Base-by-base conservation (phyloP, 2,797 vertebrate species). In the Diglossa cyanea region DNA sequence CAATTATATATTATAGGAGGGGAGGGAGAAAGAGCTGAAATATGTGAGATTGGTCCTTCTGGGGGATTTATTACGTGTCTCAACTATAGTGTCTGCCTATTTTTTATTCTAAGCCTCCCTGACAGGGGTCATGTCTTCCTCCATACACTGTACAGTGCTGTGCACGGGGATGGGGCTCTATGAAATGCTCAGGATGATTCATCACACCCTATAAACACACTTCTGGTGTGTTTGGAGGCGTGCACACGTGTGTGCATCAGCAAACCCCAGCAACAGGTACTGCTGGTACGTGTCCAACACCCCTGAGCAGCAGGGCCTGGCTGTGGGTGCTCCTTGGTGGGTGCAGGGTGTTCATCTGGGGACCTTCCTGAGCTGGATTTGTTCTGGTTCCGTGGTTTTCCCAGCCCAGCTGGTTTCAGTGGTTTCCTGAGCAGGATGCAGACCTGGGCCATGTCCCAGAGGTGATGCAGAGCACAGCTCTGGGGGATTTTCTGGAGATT, bases 71-170 rank as follows among this genome's bases (percentile, higher is more conserved):
- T 96, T 3, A 80, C 0, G 44, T 94, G 94, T 93, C 93, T 96
- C 92, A 95, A 72, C 92, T 88, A 15, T 37, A 72, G 95, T 97
- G 95, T 97, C 96, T 97, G 95, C 92, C 95, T 94, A 96, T 95
- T 96, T 96, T 97, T 97, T 96, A 97, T 86, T 83, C 79, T 96
- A 96, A 96, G 95, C 95, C 92, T 47, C 89, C 74, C 21, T 93
- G 95, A 96, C 96, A 97, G 94, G 94, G 96, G 95, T 96, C 95
- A 96, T 48, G 92, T 97, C 95, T 88, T 96, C 95, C 89, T 94
- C 84, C 81, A 61, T 47, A 68, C 35, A 40, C 86, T 86, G 92
- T 86, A 91, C 78, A 62, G 83, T 2, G 19, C 92, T 53, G 72
- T 60, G 94, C 87, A 7, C 82, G 28, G 85, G 0, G 9, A 96